These are phyloP conservation scores for Melipona beecheii DNA, from an alignment of 2,888 invertebrate genomes.

Conservation along the genomic window DNA sequence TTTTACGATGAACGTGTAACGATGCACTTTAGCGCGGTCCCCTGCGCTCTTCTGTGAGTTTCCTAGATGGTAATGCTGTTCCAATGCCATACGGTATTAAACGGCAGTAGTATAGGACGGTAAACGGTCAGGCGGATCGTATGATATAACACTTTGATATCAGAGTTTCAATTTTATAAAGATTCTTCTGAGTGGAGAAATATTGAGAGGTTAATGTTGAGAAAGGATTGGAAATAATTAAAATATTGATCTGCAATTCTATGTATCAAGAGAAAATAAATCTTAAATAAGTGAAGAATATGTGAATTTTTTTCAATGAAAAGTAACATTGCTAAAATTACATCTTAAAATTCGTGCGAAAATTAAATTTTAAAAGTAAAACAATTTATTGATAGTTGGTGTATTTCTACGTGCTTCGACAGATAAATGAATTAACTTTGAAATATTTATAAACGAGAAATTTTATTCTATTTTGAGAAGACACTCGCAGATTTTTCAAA, in stretches of 20 bases:
- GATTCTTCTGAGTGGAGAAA: neutral
- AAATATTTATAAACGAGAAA: neutral
- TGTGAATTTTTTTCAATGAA: neutral
- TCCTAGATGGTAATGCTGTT: constrained; percentile 55
- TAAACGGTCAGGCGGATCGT: constrained; percentile 34
- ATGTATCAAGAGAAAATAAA: neutral
- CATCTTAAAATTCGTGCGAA: neutral
- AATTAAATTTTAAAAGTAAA: neutral
- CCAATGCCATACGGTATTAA: constrained; percentile 40
- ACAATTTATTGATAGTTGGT: neutral
- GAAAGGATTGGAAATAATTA: neutral
- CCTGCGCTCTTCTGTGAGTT: constrained; percentile 55
- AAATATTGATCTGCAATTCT: neutral
- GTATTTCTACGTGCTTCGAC: neutral
- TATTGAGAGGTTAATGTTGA: neutral
- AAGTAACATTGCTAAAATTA: neutral
- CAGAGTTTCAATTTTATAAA: neutral
- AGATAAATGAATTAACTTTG: neutral
- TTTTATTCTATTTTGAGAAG: neutral
- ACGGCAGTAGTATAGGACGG: constrained; percentile 36
- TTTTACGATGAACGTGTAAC: constrained; percentile 69
- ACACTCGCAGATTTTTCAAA: no score
- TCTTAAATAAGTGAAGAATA: neutral
- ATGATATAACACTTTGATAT: constrained; percentile 9
- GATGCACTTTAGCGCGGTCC: constrained; percentile 58